These are phyloP conservation scores for Glomeris maerens DNA, from an alignment of 1,140 invertebrate genomes.

Conservation along the genomic window DNA sequence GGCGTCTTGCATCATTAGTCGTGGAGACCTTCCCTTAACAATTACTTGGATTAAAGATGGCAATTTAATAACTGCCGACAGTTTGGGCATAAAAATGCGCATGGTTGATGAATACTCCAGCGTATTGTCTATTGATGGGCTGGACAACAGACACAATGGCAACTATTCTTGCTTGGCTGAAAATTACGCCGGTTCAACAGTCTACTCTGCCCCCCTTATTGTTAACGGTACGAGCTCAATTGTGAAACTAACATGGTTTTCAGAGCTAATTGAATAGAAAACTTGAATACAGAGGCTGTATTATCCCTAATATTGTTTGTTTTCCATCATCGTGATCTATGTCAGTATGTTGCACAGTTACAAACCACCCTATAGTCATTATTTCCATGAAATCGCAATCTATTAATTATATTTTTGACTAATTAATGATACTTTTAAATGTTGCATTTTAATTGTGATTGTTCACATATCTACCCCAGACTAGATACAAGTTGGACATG, in stretches of 20 bases:
- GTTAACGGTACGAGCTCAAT: slow-evolving; percentile 39
- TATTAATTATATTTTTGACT: slow-evolving; percentile 29
- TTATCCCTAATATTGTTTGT: slow-evolving; percentile 34
- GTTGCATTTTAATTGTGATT: too few relatives aligned
- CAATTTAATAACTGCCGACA: slow-evolving; percentile 24
- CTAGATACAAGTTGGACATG: too few relatives aligned
- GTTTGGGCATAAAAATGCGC: slow-evolving; percentile 26
- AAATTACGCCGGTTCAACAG: slow-evolving; percentile 59
- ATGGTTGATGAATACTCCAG: slow-evolving; percentile 20
- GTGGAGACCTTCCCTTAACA: slow-evolving; percentile 36
- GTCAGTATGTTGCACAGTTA: slow-evolving; percentile 25
- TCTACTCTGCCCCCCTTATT: slow-evolving; percentile 61
- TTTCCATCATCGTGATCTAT: slow-evolving; percentile 23
- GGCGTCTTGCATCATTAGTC: slow-evolving; percentile 82
- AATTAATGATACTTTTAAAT: too few relatives aligned
- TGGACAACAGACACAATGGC: slow-evolving; percentile 8
- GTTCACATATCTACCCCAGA: too few relatives aligned
- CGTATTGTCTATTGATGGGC: slow-evolving; percentile 17
- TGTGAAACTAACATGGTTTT: background rate
- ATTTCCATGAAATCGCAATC: background rate
- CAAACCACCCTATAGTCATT: background rate
- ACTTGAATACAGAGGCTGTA: slow-evolving; percentile 30
- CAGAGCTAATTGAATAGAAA: slow-evolving; percentile 9
- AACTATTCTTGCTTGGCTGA: slow-evolving; percentile 67
- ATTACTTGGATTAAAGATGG: slow-evolving; percentile 33